A percentile compares a stretch with the other conserved stretches of the same genome.
Conservation (phyloP, 2,888 invertebrate species). For the Minunthozetes semirufus region DNA sequence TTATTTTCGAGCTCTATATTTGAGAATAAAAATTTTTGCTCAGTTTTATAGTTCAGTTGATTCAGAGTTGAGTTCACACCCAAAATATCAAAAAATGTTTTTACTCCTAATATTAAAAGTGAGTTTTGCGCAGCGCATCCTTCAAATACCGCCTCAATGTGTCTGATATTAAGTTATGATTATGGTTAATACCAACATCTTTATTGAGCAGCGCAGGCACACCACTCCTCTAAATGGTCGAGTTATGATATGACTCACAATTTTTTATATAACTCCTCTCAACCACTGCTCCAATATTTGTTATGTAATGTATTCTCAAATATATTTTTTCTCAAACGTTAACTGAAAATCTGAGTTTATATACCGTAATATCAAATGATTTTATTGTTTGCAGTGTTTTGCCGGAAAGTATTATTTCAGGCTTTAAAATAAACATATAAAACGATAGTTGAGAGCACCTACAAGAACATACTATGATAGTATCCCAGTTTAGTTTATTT, state of each 20-base stretch:
- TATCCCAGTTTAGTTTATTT: too few species aligned
- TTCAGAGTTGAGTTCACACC: too few species aligned
- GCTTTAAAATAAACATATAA: conserved; percentile 1
- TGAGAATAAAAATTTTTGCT: background rate
- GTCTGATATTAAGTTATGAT: conserved; percentile 29
- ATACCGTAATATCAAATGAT: conserved; percentile 2
- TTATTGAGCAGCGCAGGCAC: conserved; percentile 15
- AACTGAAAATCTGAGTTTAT: background rate
- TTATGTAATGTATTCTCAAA: conserved; percentile 10
- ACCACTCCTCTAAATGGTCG: conserved; percentile 14
- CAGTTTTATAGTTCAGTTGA: conserved; percentile 16
- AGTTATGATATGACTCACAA: conserved; percentile 24
- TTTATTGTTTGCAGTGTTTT: conserved; percentile 20
- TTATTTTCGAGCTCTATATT: conserved; percentile 17
- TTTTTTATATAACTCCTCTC: background rate
- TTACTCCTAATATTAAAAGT: background rate
- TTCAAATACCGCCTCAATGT: conserved; percentile 27
- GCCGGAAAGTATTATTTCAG: conserved; percentile 21
- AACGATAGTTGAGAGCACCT: too few species aligned
- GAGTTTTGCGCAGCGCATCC: conserved; percentile 28
- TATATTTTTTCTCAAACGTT: background rate
- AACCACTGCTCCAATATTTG: background rate
- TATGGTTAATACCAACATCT: conserved; percentile 29
- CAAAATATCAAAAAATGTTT: conserved; percentile 20
- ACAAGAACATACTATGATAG: too few species aligned